Conservation (phyloP, 2,888 invertebrate genomes). For the Adelphocoris suturalis region DNA sequence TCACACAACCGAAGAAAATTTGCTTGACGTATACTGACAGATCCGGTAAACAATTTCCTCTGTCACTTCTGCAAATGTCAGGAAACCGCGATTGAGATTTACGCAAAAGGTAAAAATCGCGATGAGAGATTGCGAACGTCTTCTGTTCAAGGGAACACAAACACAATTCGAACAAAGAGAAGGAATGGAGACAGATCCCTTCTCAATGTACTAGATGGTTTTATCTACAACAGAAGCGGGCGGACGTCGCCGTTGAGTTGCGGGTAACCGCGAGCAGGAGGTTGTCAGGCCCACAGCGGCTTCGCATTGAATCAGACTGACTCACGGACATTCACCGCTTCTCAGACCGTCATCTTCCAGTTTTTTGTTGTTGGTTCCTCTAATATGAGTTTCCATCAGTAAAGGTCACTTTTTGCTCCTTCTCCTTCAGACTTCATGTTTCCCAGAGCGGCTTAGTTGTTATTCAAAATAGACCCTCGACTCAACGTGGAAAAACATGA, state of each 20-base stretch:
- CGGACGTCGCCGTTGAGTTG: slow-evolving; percentile 21
- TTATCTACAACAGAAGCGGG: slow-evolving; percentile 20
- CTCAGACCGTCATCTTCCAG: slow-evolving; percentile 3
- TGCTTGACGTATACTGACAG: too few relatives aligned
- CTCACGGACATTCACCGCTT: slow-evolving; percentile 36
- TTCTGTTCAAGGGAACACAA: background rate
- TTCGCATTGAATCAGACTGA: slow-evolving; percentile 25
- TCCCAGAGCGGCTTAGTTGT: background rate
- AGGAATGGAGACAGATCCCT: background rate
- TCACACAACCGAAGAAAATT: too few relatives aligned
- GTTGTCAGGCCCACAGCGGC: background rate
- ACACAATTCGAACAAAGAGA: background rate
- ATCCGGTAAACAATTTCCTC: too few relatives aligned
- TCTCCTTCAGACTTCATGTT: background rate
- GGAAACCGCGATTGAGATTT: too few relatives aligned
- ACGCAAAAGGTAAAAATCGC: too few relatives aligned
- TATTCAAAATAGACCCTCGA: background rate
- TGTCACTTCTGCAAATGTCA: too few relatives aligned
- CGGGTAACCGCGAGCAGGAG: slow-evolving; percentile 27
- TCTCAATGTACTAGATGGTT: slow-evolving; percentile 1
- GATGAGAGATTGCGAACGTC: background rate
- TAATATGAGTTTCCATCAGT: slow-evolving; percentile 34
- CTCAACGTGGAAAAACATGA: too few relatives aligned
- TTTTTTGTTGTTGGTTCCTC: background rate
- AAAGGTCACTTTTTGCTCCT: slow-evolving; percentile 18